Evolutionary conservation across 2,113 vertebrate genomes (phyloP), one percentile per base, ranked within the genome.

Genomic region (Apeltes quadracus): DNA sequence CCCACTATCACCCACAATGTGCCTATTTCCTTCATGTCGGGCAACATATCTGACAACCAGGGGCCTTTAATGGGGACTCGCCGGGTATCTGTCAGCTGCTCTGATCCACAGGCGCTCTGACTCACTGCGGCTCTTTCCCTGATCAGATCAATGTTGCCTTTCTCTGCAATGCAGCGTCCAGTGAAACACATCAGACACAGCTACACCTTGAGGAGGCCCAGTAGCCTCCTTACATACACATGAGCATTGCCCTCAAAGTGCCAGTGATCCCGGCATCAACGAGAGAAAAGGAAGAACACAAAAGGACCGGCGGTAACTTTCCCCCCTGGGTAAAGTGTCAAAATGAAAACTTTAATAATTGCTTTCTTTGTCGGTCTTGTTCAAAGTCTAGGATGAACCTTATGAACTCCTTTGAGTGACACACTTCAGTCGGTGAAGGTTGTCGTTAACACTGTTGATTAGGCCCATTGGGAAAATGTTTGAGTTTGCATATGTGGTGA

Each of bases 111-210:
- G 79, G 66, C 70, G 34, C 64, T 79, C 79, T 81, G 79, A 86
- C 75, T 88, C 84, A 78, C 80, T 72, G 79, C 66, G 36, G 69
- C 76, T 59, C 55, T 68, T 38, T 66, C 71, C 87, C 76, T 87
- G 84, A 91, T 90, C 88, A 87, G 84, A 92, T 92, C 91, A 91
- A 88, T 91, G 89, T 87, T 86, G 79, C 56, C 72, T 87, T 81
- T 89, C 84, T 74, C 89, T 88, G 89, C 89, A 89, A 86, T 89
- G 89, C 88, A 92, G 88, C 80, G 89, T 72, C 75, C 84, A 70
- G 81, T 75, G 74, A 77, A 82, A 90, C 74, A 82, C 77, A 84
- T 88, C 86, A 87, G 76, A 61, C 78, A 74, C 75, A 67, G 69
- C 70, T 79, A 75, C 76, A 83, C 79, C 78, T 75, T 57, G 44